These are phyloP conservation scores for Myzus persicae DNA, from an alignment of 1,140 invertebrate species.

Conservation along the genomic window DNA sequence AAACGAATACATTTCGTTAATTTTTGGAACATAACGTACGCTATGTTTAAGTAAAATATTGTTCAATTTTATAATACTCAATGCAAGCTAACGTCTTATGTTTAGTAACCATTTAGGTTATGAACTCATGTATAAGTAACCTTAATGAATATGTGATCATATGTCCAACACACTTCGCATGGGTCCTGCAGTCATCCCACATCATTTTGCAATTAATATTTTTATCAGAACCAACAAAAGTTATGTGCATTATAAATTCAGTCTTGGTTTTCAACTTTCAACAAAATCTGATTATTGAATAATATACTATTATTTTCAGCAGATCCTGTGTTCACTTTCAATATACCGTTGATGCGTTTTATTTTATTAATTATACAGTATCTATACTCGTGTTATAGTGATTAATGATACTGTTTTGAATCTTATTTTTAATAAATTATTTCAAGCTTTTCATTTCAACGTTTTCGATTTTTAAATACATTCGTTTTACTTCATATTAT, in stretches of 20 bases:
- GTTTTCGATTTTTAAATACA: neutral
- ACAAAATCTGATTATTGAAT: neutral
- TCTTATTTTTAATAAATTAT: neutral
- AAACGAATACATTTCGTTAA: neutral
- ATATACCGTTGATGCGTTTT: neutral
- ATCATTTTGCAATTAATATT: neutral
- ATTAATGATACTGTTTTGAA: neutral
- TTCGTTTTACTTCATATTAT: neutral
- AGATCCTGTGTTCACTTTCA: neutral
- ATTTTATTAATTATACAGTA: neutral
- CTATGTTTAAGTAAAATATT: no score
- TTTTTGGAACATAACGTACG: neutral
- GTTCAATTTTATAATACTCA: neutral
- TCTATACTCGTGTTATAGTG: neutral
- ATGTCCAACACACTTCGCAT: neutral
- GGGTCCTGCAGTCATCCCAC: no score
- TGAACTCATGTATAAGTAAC: neutral
- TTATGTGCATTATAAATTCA: neutral
- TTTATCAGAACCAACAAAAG: neutral
- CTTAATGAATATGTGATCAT: neutral
- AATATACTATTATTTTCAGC: neutral
- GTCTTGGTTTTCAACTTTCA: neutral
- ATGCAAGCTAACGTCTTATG: neutral
- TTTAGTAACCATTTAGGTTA: neutral
- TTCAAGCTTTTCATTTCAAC: neutral